phyloP scores from a whole-genome alignment of 2,797 vertebrate genomes.

The Novumbra hubbsi region DNA sequence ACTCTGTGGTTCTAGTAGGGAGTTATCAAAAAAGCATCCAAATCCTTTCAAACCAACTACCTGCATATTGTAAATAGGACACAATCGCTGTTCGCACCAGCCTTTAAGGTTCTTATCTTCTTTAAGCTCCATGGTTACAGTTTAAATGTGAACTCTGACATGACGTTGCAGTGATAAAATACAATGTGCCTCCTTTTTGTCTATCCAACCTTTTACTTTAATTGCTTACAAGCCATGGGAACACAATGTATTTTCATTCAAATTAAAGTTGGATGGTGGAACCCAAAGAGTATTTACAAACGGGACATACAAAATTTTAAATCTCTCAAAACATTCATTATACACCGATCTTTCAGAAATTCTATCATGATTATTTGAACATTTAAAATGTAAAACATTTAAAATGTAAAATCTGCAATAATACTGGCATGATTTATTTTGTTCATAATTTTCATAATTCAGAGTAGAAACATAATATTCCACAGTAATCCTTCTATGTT shows the following conservation, averaged over 20 bases:
- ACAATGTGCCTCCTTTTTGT: not conserved
- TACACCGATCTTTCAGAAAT: not conserved
- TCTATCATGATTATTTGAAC: not conserved
- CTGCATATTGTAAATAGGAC: not conserved
- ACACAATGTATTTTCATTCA: not conserved
- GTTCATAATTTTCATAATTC: constrained; percentile 30
- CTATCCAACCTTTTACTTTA: not conserved
- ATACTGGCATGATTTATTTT: constrained; percentile 15
- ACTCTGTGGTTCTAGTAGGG: not conserved
- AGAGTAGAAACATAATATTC: constrained; percentile 24
- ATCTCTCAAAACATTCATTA: not conserved
- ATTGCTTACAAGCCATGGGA: constrained; percentile 3
- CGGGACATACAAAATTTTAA: not conserved
- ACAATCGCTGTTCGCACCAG: not conserved
- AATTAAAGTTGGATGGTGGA: not conserved
- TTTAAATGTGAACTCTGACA: not conserved
- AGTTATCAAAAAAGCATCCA: not conserved
- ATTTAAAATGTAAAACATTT: not conserved
- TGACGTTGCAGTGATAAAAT: not conserved
- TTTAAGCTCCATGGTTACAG: constrained; percentile 9
- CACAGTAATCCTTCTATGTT: constrained; percentile 21
- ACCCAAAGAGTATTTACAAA: not conserved
- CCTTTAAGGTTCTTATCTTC: constrained; percentile 3
- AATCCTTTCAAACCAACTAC: not conserved
- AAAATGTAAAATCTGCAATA: not conserved